phyloP scores from a whole-genome alignment of 1,140 invertebrate species.

The Proctacanthus coquilletti region DNA sequence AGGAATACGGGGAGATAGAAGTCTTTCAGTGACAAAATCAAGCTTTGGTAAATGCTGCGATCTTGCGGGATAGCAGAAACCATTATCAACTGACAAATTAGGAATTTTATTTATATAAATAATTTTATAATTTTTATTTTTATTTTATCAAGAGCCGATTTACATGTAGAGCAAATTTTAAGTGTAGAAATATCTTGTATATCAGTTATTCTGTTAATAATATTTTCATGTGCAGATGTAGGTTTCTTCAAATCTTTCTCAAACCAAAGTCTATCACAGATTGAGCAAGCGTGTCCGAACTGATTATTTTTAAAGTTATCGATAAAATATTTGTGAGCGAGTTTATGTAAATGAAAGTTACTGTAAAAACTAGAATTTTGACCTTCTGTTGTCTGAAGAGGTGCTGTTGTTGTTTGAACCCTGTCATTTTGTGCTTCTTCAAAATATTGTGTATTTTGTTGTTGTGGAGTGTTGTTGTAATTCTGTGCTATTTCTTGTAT shows the following conservation, averaged over 20 bases:
- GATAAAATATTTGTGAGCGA: too few relatives aligned
- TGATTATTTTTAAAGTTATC: too few relatives aligned
- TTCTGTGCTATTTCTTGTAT: too few relatives aligned
- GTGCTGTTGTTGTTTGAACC: too few relatives aligned
- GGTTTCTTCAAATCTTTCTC: neutral
- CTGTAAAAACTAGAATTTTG: too few relatives aligned
- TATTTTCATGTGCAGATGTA: neutral
- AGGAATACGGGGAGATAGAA: constrained; percentile 19
- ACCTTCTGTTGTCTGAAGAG: too few relatives aligned
- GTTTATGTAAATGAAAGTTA: too few relatives aligned
- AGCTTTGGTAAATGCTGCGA: neutral
- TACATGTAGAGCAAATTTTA: neutral
- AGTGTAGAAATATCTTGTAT: neutral
- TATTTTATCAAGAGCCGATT: neutral
- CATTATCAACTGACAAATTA: neutral
- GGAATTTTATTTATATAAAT: neutral
- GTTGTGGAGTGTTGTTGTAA: too few relatives aligned
- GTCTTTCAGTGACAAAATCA: neutral
- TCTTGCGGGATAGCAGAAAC: neutral
- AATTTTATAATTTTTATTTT: too few relatives aligned
- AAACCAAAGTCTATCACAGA: neutral
- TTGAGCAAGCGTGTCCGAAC: neutral
- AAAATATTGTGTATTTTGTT: too few relatives aligned
- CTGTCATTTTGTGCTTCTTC: too few relatives aligned
- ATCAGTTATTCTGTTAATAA: neutral